A percentile compares a stretch with the other conserved stretches of the same genome.
phyloP scores from a whole-genome alignment of 30 jellyfish, hydroid and myxozoan genomes.

The Rhopilema esculentum region DNA sequence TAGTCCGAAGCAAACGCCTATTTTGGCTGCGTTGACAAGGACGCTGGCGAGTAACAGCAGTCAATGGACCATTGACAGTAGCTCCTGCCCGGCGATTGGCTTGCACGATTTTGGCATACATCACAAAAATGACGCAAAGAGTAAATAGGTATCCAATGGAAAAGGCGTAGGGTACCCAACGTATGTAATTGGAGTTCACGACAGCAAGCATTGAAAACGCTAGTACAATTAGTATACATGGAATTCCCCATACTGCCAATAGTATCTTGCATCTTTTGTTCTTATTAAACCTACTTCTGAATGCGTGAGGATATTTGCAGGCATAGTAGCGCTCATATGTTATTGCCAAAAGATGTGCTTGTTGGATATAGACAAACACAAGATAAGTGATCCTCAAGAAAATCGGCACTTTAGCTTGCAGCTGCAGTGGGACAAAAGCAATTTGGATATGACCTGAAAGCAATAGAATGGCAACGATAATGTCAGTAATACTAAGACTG shows the following conservation, averaged over 20 bases:
- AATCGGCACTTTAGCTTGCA: not conserved
- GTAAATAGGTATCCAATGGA: not conserved
- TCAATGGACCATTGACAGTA: not conserved
- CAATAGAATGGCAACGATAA: not conserved
- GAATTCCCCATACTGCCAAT: not conserved
- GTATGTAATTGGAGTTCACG: not conserved
- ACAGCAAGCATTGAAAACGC: not conserved
- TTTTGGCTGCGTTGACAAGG: not conserved
- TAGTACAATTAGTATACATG: not conserved
- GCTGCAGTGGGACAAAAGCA: conserved; percentile 6
- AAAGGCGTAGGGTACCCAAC: not conserved
- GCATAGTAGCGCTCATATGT: not conserved
- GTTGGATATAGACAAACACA: not conserved
- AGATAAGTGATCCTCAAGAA: not conserved
- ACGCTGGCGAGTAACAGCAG: not conserved
- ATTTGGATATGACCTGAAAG: not conserved
- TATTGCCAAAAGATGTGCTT: not conserved
- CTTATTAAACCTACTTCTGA: not conserved
- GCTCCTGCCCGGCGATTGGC: not conserved
- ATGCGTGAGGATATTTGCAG: conserved; percentile 1
- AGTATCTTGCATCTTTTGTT: not conserved
- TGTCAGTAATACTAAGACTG: not conserved
- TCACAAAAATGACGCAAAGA: not conserved
- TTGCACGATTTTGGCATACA: not conserved
- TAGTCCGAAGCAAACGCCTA: not conserved